Percentiles rank a stretch among this genome's conserved stretches.
Evolutionary conservation across 2,113 vertebrate species (phyloP).

Genomic region (Pteropus alecto): DNA sequence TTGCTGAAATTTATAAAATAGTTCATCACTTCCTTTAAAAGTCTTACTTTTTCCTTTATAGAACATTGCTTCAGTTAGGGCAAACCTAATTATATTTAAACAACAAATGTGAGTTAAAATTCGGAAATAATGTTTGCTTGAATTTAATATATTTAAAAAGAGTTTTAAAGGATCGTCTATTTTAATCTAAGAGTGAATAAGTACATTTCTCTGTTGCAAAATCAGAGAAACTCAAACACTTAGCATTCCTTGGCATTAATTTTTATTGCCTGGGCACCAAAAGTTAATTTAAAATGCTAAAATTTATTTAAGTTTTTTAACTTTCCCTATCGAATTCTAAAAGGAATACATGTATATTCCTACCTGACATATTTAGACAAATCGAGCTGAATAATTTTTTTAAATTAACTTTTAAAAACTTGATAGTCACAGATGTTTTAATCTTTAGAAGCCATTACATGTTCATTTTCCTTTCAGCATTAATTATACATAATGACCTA

Average conservation of each 20-base stretch:
- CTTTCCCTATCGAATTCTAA: not conserved
- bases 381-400: slow-evolving; percentile 37
- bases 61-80: not conserved
- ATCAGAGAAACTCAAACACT: slow-evolving; percentile 1
- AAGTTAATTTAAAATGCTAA: slow-evolving; percentile 11
- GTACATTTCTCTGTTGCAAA: slow-evolving; percentile 20
- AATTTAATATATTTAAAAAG: slow-evolving; percentile 25
- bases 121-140: not conserved
- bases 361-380: slow-evolving; percentile 12
- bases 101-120: not conserved
- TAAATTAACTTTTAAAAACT: slow-evolving; percentile 76
- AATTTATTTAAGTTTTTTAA: slow-evolving; percentile 12
- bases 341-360: not conserved
- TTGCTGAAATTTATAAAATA: slow-evolving; percentile 27
- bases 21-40: slow-evolving; percentile 15
- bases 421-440: slow-evolving; percentile 83
- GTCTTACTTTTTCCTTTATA: slow-evolving; percentile 9
- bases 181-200: not conserved
- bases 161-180: not conserved
- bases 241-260: slow-evolving; percentile 7
- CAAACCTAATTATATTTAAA: slow-evolving; percentile 17
- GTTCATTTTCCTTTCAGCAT: slow-evolving; percentile 84
- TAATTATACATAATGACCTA: slow-evolving; percentile 84
- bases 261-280: not conserved
- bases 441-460: slow-evolving; percentile 82